Conservation (phyloP, 2,113 vertebrate species). For the Synchiropus splendidus region DNA sequence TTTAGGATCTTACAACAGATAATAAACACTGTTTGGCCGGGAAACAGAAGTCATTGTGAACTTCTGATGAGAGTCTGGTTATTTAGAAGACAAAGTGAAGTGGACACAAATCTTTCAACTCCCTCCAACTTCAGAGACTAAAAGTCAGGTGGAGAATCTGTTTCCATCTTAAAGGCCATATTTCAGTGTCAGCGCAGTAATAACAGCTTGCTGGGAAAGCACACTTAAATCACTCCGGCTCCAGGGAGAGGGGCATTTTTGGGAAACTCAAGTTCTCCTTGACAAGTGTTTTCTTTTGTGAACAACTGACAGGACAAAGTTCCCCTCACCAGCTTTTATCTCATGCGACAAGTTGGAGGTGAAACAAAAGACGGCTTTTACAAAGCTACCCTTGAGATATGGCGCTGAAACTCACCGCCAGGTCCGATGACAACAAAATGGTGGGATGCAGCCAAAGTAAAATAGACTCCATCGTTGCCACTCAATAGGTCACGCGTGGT, state of each 20-base stretch:
- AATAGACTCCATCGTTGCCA: too few relatives aligned
- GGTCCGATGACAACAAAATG: constrained; percentile 31
- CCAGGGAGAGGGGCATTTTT: constrained; percentile 17
- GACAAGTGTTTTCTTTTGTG: constrained; percentile 33
- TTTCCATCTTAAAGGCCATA: constrained; percentile 20
- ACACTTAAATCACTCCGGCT: constrained; percentile 28
- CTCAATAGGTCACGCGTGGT: too few relatives aligned
- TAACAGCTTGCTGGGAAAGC: constrained; percentile 25
- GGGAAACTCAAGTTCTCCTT: constrained; percentile 17
- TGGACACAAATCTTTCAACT: constrained; percentile 23
- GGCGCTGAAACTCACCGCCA: constrained; percentile 40
- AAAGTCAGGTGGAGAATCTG: constrained; percentile 23
- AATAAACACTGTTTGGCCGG: too few relatives aligned
- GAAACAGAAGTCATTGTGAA: too few relatives aligned
- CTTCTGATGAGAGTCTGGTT: too few relatives aligned
- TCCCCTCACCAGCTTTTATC: constrained; percentile 30
- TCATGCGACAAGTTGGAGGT: constrained; percentile 30
- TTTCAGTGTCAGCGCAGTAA: constrained; percentile 16
- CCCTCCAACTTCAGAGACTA: constrained; percentile 7
- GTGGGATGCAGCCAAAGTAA: too few relatives aligned
- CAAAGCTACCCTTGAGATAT: constrained; percentile 5
- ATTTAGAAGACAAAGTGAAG: too few relatives aligned
- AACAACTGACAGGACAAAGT: constrained; percentile 14
- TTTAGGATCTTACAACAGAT: too few relatives aligned
- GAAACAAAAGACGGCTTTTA: constrained; percentile 13